Evolutionary conservation across 2,888 invertebrate genomes (phyloP).

Genomic region (Tachina lurida): DNA sequence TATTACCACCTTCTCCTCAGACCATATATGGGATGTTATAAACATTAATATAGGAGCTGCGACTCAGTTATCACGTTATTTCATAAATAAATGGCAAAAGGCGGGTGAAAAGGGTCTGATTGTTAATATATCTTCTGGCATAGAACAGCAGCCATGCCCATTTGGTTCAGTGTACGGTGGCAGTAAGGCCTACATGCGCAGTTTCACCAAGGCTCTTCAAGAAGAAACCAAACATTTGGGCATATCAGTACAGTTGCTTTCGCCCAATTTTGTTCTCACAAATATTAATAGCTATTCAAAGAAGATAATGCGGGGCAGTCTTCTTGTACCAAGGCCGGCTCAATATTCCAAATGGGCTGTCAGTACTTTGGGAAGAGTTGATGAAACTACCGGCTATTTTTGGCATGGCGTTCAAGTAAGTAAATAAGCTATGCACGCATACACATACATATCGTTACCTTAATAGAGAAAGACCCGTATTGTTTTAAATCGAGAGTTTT

Average conservation of each 20-base stretch:
- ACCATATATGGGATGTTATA: conserved; percentile 90
- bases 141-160: conserved; percentile 92
- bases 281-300: conserved; percentile 93
- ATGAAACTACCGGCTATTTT: too few relatives aligned
- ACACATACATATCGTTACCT: too few relatives aligned
- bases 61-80: conserved; percentile 90
- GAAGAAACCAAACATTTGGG: conserved; percentile 90
- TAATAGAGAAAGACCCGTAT: too few relatives aligned
- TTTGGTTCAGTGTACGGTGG: conserved; percentile 94
- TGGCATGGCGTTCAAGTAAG: too few relatives aligned
- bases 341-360: conserved; percentile 84
- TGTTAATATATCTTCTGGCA: conserved; percentile 94
- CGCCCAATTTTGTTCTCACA: conserved; percentile 87
- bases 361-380: too few relatives aligned
- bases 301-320: conserved; percentile 86
- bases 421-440: too few relatives aligned
- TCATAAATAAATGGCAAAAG: conserved; percentile 90
- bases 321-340: conserved; percentile 87
- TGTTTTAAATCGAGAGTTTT: too few relatives aligned
- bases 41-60: conserved; percentile 94
- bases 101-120: conserved; percentile 89
- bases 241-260: conserved; percentile 91
- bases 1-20: conserved; percentile 87
- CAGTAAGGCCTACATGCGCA: conserved; percentile 90
- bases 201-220: conserved; percentile 90